Conservation (phyloP, 1,140 invertebrate genomes). For the Cotesia chilonis region DNA sequence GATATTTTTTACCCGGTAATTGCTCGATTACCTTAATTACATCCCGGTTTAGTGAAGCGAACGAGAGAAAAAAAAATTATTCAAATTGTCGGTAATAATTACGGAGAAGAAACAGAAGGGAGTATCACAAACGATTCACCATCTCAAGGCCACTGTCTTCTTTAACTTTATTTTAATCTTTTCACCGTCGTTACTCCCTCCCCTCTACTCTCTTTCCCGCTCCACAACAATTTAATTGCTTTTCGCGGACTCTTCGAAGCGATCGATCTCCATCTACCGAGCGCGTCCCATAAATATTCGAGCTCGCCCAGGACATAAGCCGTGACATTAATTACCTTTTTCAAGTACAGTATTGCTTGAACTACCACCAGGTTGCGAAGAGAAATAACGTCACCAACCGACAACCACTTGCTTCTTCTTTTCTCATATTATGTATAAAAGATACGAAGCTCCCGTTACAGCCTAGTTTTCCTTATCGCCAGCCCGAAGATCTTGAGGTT, state of each 20-base stretch:
- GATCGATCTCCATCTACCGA: slow-evolving; percentile 17
- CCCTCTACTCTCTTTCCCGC: not conserved
- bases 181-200: not conserved
- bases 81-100: slow-evolving; percentile 13
- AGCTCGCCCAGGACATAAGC: slow-evolving; percentile 2
- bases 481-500: not conserved
- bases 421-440: too few relatives aligned
- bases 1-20: not conserved
- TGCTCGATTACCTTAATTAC: slow-evolving; percentile 21
- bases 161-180: not conserved
- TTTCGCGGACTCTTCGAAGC: slow-evolving; percentile 16
- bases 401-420: too few relatives aligned
- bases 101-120: not conserved
- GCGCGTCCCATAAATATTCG: slow-evolving; percentile 22
- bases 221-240: not conserved
- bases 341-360: not conserved
- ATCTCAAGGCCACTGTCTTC: slow-evolving; percentile 4
- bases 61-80: slow-evolving; percentile 7
- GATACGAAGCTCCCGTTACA: not conserved
- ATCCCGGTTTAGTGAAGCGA: not conserved
- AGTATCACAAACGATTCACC: slow-evolving; percentile 7
- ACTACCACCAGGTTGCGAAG: not conserved
- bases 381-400: too few relatives aligned
- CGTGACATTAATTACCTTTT: slow-evolving; percentile 22
- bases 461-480: slow-evolving; percentile 4